These are phyloP conservation scores for Agrotis segetum DNA, from an alignment of 2,888 invertebrate genomes.

Conservation along the genomic window DNA sequence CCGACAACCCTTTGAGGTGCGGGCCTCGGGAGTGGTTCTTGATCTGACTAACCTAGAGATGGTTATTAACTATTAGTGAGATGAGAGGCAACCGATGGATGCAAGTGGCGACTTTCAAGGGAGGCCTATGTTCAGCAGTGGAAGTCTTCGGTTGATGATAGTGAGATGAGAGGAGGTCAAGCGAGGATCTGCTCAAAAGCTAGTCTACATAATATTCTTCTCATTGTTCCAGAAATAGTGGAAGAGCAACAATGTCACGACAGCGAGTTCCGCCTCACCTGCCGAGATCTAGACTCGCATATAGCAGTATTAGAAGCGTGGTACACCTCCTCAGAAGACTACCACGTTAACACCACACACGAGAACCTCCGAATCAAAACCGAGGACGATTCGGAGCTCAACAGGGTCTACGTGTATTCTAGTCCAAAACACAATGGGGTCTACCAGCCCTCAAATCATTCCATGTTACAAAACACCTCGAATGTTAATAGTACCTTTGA, in stretches of 20 bases:
- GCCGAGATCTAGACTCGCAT: conserved; percentile 92
- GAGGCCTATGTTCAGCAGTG: too few relatives aligned
- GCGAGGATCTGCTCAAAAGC: too few relatives aligned
- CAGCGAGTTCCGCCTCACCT: conserved; percentile 91
- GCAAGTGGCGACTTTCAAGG: too few relatives aligned
- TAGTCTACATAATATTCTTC: conserved; percentile 14
- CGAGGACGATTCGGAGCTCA: conserved; percentile 85
- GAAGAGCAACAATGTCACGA: conserved; percentile 92
- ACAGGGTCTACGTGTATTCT: conserved; percentile 85
- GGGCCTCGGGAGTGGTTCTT: too few relatives aligned
- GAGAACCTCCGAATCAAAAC: conserved; percentile 76
- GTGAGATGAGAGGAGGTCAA: too few relatives aligned
- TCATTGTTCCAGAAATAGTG: conserved; percentile 91
- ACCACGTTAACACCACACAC: conserved; percentile 76
- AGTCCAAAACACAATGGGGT: conserved; percentile 88
- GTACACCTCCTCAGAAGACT: conserved; percentile 86
- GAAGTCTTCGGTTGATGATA: too few relatives aligned
- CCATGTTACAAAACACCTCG: conserved; percentile 72
- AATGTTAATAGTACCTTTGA: conserved; percentile 65
- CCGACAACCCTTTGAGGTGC: too few relatives aligned
- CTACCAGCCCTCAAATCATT: conserved; percentile 80
- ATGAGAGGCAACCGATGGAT: too few relatives aligned
- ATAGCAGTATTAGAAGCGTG: conserved; percentile 92
- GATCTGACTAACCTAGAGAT: too few relatives aligned
- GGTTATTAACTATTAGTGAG: too few relatives aligned